Base-by-base conservation (phyloP, 2,797 vertebrate species). In the Loriculus beryllinus region DNA sequence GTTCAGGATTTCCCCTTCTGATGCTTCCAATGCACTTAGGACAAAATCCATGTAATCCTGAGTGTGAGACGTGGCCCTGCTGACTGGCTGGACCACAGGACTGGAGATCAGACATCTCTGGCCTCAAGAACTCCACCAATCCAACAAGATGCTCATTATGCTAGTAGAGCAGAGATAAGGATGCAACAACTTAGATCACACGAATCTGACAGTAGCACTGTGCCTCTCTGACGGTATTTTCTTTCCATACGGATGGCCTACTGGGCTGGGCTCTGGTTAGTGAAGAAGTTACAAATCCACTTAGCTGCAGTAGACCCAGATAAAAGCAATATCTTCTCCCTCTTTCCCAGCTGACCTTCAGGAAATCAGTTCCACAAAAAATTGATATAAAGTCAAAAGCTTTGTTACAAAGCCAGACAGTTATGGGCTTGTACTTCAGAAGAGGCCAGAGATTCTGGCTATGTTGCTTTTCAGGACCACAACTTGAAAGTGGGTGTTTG, bases 41-140 rank as follows among this genome's bases (percentile, higher is more conserved):
- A 69, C 35, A 62, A 69, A 49, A 33, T 52, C 42, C 35, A 26
- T 0, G 0, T 19, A 64, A 0, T 6, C 48, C 57, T 6, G 48
- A 54, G 13, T 2, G 35, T 6, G 13, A 57, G 52, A 79, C 1
- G 3, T 56, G 64, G 65, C 17, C 31, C 56, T 47, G 65, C 65
- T 35, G 63, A 56, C 28, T 0, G 0, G 7, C 45, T 42, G 25
- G 33, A 29, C 37, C 56, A 26, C 43, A 31, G 39, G 12, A 40
- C 28, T 3, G 1, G n/a, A 47, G 60, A 13, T 57, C 33, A 54
- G 25, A 22, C 0, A 0, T 59, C 72, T 67, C 76, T 47, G 48
- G n/a, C 14, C 23, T 42, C 51, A 39, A 23, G 22, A 37, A 29
- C 64, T 59, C 22, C 11, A 0, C 39, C 9, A n/a, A 47, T 37